Percentiles rank a stretch among this genome's conserved stretches.
phyloP scores from a whole-genome alignment of 2,888 invertebrate genomes.

The Lamellibrachia columna region DNA sequence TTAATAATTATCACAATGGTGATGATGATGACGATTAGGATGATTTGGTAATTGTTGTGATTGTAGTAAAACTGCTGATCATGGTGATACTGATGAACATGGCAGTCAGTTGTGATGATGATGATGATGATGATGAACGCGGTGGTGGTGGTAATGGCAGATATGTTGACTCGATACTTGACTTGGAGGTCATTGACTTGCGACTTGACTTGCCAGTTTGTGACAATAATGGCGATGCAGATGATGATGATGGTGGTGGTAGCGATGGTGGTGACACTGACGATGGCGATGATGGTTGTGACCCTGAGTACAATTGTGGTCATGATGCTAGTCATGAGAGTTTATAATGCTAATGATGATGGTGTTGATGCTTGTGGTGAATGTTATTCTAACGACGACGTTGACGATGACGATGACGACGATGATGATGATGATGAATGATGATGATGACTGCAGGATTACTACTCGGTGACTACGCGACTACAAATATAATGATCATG shows the following conservation, averaged over 20 bases:
- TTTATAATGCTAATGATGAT: neutral
- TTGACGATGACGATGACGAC: neutral
- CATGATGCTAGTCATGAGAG: neutral
- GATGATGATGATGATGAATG: neutral
- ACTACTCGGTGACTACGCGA: neutral
- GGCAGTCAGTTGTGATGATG: neutral
- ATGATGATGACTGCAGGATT: neutral
- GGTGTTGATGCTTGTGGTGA: neutral
- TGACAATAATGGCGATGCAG: neutral
- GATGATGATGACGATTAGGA: neutral
- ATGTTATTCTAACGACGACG: neutral
- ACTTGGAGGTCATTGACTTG: too few relatives aligned
- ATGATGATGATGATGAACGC: neutral
- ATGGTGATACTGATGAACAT: neutral
- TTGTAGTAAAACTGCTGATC: neutral
- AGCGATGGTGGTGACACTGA: neutral
- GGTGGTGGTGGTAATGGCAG: neutral
- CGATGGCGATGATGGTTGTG: too few relatives aligned
- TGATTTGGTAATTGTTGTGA: neutral
- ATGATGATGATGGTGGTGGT: neutral
- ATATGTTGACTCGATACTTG: too few relatives aligned
- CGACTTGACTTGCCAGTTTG: too few relatives aligned
- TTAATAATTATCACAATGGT: neutral
- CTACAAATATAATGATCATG: neutral
- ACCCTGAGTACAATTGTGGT: neutral